These are phyloP conservation scores for Orestias chungarensis DNA, from an alignment of 2,797 vertebrate species.

Conservation along the genomic window DNA sequence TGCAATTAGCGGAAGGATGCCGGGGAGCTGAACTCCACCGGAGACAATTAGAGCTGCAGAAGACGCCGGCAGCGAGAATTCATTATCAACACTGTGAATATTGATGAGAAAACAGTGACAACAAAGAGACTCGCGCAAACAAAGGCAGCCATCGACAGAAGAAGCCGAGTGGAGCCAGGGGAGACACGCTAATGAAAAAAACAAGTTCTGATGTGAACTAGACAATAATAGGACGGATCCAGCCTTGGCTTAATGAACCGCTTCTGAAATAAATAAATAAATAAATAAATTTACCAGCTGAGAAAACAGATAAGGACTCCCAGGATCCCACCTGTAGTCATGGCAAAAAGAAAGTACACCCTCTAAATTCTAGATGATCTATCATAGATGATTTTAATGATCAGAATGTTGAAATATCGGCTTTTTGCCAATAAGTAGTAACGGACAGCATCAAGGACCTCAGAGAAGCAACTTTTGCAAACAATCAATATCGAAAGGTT, in stretches of 20 bases:
- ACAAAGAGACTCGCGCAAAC: constrained; percentile 52
- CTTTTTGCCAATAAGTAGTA: too few species aligned
- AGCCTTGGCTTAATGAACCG: neutral
- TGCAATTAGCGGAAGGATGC: constrained; percentile 53
- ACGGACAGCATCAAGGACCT: neutral
- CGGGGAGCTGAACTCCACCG: constrained; percentile 35
- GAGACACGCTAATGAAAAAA: neutral
- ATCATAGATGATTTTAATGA: too few species aligned
- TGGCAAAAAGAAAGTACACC: neutral
- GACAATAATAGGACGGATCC: neutral
- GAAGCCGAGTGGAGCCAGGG: too few species aligned
- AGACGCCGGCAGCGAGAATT: constrained; percentile 45
- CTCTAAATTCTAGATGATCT: neutral
- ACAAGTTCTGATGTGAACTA: neutral
- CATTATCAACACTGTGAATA: constrained; percentile 60
- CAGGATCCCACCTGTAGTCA: too few species aligned
- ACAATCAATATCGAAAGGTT: neutral
- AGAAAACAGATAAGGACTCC: neutral
- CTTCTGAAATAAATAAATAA: too few species aligned
- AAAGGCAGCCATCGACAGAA: neutral
- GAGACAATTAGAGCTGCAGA: constrained; percentile 60
- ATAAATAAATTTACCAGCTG: too few species aligned
- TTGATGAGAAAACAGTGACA: constrained; percentile 54
- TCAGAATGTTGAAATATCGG: too few species aligned
- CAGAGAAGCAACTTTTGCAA: too few species aligned